These are phyloP conservation scores for Sebastes cheni DNA, from an alignment of 2,797 vertebrate genomes.

Conservation along the genomic window DNA sequence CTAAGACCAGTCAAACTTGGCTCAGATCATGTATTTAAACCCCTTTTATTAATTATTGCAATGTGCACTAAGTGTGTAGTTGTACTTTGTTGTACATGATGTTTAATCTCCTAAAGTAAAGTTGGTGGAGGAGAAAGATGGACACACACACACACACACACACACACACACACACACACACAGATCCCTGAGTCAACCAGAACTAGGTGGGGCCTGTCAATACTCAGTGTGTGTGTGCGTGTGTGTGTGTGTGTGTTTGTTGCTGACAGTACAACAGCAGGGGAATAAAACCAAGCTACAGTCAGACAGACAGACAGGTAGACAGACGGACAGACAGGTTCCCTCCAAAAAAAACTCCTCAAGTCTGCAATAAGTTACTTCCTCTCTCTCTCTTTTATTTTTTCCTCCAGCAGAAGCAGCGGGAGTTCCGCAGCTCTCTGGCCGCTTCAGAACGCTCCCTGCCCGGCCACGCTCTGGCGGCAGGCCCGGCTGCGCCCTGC, in stretches of 20 bases:
- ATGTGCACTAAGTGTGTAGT: background rate
- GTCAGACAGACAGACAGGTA: background rate
- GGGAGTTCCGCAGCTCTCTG: constrained; percentile 40
- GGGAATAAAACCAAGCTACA: constrained; percentile 44
- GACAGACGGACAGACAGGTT: constrained; percentile 9
- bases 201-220: constrained; percentile 75
- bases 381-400: constrained; percentile 5
- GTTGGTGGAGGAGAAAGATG: constrained; percentile 46
- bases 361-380: constrained; percentile 40
- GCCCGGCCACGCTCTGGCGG: constrained; percentile 17
- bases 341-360: constrained; percentile 22
- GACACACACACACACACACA: constrained; percentile 1
- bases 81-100: constrained; percentile 9
- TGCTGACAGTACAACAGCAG: constrained; percentile 49
- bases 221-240: constrained; percentile 28
- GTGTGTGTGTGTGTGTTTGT: constrained; percentile 31
- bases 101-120: constrained; percentile 61
- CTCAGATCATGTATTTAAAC: too few relatives aligned
- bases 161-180: background rate
- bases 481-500: constrained; percentile 43
- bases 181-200: constrained; percentile 52
- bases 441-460: constrained; percentile 34
- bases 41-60: too few relatives aligned
- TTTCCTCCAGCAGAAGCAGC: constrained; percentile 30
- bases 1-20: too few relatives aligned